Conservation (phyloP, 2,113 vertebrate genomes). For the Synchiropus splendidus region DNA sequence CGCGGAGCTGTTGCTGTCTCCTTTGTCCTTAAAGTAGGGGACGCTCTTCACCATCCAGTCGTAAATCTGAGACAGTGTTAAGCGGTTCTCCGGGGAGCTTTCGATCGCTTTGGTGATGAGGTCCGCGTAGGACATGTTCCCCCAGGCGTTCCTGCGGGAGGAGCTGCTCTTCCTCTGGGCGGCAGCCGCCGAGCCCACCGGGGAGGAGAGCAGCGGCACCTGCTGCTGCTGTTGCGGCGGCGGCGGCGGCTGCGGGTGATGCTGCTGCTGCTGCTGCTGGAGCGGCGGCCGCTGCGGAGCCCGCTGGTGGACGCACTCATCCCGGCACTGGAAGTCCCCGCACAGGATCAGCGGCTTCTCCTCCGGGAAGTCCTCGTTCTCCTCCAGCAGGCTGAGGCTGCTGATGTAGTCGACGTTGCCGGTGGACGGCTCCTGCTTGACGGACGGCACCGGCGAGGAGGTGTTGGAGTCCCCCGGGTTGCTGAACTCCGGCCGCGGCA, state of each 20-base stretch:
- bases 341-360: slow-evolving; percentile 62
- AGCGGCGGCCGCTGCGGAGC: slow-evolving; percentile 39
- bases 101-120: slow-evolving; percentile 97
- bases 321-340: slow-evolving; percentile 68
- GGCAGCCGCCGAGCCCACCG: slow-evolving; percentile 55
- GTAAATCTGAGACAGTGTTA: slow-evolving; percentile 93
- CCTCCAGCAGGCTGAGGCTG: slow-evolving; percentile 82
- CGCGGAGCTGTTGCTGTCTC: slow-evolving; percentile 89
- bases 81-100: slow-evolving; percentile 88
- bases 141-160: slow-evolving; percentile 91
- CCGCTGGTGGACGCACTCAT: slow-evolving; percentile 65
- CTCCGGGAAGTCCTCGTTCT: slow-evolving; percentile 77
- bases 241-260: no score
- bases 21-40: slow-evolving; percentile 96
- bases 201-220: slow-evolving; percentile 66
- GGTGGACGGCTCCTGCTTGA: slow-evolving; percentile 71
- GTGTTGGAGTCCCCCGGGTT: slow-evolving; percentile 81
- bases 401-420: slow-evolving; percentile 74
- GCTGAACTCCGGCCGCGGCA: slow-evolving; percentile 84
- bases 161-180: slow-evolving; percentile 93
- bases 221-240: slow-evolving; percentile 66
- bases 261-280: slow-evolving; percentile 55
- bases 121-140: slow-evolving; percentile 96
- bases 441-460: slow-evolving; percentile 80
- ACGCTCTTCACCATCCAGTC: slow-evolving; percentile 98